phyloP scores from a whole-genome alignment of 2,888 invertebrate species.

The Baronia brevicornis region DNA sequence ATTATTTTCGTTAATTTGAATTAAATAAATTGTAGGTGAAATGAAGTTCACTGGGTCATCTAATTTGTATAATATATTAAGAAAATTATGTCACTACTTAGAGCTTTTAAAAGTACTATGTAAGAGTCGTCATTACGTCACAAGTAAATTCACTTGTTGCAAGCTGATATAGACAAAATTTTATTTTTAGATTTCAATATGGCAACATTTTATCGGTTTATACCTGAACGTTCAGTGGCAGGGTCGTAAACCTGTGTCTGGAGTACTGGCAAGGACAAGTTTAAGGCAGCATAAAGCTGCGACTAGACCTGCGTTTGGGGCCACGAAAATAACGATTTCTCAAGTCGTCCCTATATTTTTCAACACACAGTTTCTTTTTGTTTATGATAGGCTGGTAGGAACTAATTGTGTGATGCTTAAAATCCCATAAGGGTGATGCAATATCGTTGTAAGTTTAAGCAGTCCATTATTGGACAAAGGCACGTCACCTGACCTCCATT shows the following conservation, averaged over 20 bases:
- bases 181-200: conserved; percentile 8
- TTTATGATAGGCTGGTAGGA: too few relatives aligned
- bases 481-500: too few relatives aligned
- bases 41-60: too few relatives aligned
- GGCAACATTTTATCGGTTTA: conserved; percentile 12
- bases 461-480: too few relatives aligned
- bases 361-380: conserved; percentile 1
- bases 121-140: conserved; percentile 1
- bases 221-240: conserved; percentile 8
- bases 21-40: too few relatives aligned
- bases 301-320: conserved; percentile 11
- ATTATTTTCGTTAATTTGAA: too few relatives aligned
- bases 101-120: not conserved
- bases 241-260: conserved; percentile 23
- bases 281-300: conserved; percentile 3
- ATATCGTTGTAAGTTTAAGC: too few relatives aligned
- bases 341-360: conserved; percentile 4
- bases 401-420: too few relatives aligned
- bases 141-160: conserved; percentile 10
- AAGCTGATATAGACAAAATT: conserved; percentile 1
- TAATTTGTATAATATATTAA: too few relatives aligned
- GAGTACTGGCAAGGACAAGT: conserved; percentile 8
- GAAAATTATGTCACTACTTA: not conserved
- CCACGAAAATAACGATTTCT: conserved; percentile 8
- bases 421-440: too few relatives aligned